phyloP scores from a whole-genome alignment of 2,888 invertebrate genomes.

The Dryomyza anilis region DNA sequence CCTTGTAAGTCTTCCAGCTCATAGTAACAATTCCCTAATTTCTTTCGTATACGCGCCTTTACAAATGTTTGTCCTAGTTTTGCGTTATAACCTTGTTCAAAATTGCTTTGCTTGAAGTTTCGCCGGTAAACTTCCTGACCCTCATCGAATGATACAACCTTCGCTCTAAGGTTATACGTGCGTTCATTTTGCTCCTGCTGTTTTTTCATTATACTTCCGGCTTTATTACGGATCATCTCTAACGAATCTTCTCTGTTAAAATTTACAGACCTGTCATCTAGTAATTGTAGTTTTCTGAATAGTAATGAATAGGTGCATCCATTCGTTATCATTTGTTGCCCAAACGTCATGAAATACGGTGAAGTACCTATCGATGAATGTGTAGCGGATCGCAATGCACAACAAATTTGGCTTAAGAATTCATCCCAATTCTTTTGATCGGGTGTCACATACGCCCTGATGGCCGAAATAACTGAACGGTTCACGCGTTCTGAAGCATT shows the following conservation, averaged over 20 bases:
- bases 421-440: not conserved
- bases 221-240: slow-evolving; percentile 3
- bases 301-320: not conserved
- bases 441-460: too few species aligned
- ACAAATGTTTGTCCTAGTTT: not conserved
- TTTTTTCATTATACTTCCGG: not conserved
- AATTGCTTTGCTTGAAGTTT: slow-evolving; percentile 16
- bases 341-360: not conserved
- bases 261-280: slow-evolving; percentile 16
- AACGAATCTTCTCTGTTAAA: slow-evolving; percentile 12
- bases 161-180: slow-evolving; percentile 6
- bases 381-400: not conserved
- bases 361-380: not conserved
- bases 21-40: too few species aligned
- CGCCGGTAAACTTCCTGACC: slow-evolving; percentile 15
- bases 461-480: too few species aligned
- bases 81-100: not conserved
- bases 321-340: not conserved
- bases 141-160: not conserved
- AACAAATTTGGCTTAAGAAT: not conserved
- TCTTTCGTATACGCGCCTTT: not conserved
- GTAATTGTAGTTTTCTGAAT: slow-evolving; percentile 12
- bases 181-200: slow-evolving; percentile 4
- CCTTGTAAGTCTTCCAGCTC: too few species aligned
- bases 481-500: too few species aligned